Evolutionary conservation across 2,797 vertebrate genomes (phyloP).

Genomic region (Pangasius larnaudii): DNA sequence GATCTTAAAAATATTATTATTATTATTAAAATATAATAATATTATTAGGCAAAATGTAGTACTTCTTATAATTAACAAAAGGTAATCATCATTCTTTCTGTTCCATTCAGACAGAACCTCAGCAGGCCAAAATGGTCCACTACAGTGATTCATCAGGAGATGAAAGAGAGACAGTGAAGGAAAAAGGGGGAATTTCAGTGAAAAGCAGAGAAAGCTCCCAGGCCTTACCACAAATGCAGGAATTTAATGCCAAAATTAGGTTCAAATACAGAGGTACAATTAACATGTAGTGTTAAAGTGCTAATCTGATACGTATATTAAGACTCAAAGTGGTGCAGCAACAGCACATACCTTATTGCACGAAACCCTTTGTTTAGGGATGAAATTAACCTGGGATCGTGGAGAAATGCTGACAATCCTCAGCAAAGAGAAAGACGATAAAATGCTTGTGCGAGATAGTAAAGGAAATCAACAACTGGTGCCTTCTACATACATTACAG

Average conservation of each 20-base stretch:
- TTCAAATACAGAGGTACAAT: slow-evolving; percentile 72
- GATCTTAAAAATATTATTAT: background rate
- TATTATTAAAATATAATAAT: background rate
- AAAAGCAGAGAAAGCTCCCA: slow-evolving; percentile 18
- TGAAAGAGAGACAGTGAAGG: slow-evolving; percentile 57
- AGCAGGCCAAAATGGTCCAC: slow-evolving; percentile 60
- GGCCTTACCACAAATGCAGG: slow-evolving; percentile 27
- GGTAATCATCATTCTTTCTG: background rate
- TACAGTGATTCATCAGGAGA: slow-evolving; percentile 73
- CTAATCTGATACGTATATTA: background rate
- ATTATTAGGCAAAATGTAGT: background rate
- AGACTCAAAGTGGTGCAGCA: background rate
- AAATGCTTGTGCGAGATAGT: slow-evolving; percentile 64
- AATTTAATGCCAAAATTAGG: slow-evolving; percentile 58
- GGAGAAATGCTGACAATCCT: slow-evolving; percentile 63
- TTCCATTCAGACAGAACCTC: slow-evolving; percentile 66
- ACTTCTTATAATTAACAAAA: background rate
- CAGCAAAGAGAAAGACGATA: slow-evolving; percentile 51
- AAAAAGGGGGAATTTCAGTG: slow-evolving; percentile 28
- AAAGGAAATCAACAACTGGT: slow-evolving; percentile 67
- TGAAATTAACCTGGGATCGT: slow-evolving; percentile 59
- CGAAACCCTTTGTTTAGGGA: slow-evolving; percentile 55
- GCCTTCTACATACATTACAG: slow-evolving; percentile 64
- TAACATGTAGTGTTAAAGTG: background rate
- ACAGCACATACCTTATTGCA: background rate